Conservation (phyloP, 2,797 vertebrate genomes). For the Typhlichthys subterraneus region DNA sequence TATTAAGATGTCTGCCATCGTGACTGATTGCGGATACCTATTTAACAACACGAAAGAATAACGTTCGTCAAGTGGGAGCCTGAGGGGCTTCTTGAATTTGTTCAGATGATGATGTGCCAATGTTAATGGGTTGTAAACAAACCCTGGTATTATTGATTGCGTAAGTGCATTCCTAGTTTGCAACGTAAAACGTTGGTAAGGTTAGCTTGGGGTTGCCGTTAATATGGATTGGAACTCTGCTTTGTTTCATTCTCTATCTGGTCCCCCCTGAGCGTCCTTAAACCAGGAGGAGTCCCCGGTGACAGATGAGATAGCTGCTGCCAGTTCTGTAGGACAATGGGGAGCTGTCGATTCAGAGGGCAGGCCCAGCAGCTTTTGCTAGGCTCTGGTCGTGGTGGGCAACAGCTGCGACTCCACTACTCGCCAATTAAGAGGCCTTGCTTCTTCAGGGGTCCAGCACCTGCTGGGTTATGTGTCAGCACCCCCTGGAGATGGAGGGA, state of each 20-base stretch:
- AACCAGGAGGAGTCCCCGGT: slow-evolving; percentile 19
- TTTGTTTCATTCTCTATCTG: slow-evolving; percentile 42
- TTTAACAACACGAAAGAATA: slow-evolving; percentile 17
- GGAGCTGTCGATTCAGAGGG: slow-evolving; percentile 55
- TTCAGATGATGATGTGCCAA: neutral
- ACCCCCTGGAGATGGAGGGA: slow-evolving; percentile 21
- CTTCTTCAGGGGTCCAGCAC: slow-evolving; percentile 64
- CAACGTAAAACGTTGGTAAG: slow-evolving; percentile 5
- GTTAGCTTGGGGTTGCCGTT: slow-evolving; percentile 43
- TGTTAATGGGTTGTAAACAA: slow-evolving; percentile 2
- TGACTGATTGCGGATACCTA: slow-evolving; percentile 26
- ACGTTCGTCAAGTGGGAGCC: slow-evolving; percentile 13
- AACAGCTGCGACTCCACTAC: slow-evolving; percentile 79
- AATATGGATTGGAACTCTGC: slow-evolving; percentile 45
- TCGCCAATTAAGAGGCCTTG: slow-evolving; percentile 75
- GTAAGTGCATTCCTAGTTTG: slow-evolving; percentile 14
- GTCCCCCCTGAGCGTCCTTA: slow-evolving; percentile 24
- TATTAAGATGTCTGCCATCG: slow-evolving; percentile 35
- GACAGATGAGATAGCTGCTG: slow-evolving; percentile 31
- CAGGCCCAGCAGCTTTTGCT: slow-evolving; percentile 55
- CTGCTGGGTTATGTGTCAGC: slow-evolving; percentile 76
- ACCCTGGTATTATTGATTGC: slow-evolving; percentile 3
- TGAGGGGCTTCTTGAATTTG: slow-evolving; percentile 1
- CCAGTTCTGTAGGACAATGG: slow-evolving; percentile 63
- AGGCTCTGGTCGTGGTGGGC: slow-evolving; percentile 57